Evolutionary conservation across 2,888 invertebrate genomes (phyloP), one percentile per base, ranked within the genome.

Genomic region (Dicyrtomina minuta): DNA sequence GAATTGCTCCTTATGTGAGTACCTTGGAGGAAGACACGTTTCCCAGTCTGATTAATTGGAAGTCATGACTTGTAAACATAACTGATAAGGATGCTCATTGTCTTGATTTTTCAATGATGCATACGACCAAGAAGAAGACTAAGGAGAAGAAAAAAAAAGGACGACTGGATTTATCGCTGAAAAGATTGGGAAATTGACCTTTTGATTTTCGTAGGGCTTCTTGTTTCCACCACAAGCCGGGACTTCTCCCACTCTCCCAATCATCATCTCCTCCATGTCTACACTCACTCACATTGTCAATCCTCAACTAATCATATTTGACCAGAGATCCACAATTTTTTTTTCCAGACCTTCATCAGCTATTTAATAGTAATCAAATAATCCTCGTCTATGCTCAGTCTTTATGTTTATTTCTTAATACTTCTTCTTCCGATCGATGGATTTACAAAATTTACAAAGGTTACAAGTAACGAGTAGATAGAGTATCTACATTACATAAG

Each of bases 21-120:
- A 60, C 59, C 67, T 49, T 33, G 26, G 43, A 33, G 66, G 46
- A 22, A 27, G 61, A 66, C 66, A 70, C 43, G 56, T 58, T 58
- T 68, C 59, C 20, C 51, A 64, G 44, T 27, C 69, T 69, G 69
- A 68, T 68, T 70, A 66, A 66, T 68, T 72, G 51, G 62, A 66
- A 66, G 62, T 70, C 70, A 73, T 73, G 72, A 70, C 70, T 70
- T 68, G 66, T 58, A 71, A 72, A 72, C 64, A 44, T 66, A 26
- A 53, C 24, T 60, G 67, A 58, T 49, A 49, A 66, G 43, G 55
- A 55, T 61, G 55, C 62, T 64, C 58, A 62, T 62, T 62, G 62
- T 62, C 49, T 62, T 62, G 51, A 62, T 62, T 62, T 62, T 64
- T 64, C 64, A 64, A 64, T 64, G 39, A 64, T 51, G 64, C 13